Base-by-base conservation (phyloP, 2,113 vertebrate genomes). In the Oxyruncus cristatus region DNA sequence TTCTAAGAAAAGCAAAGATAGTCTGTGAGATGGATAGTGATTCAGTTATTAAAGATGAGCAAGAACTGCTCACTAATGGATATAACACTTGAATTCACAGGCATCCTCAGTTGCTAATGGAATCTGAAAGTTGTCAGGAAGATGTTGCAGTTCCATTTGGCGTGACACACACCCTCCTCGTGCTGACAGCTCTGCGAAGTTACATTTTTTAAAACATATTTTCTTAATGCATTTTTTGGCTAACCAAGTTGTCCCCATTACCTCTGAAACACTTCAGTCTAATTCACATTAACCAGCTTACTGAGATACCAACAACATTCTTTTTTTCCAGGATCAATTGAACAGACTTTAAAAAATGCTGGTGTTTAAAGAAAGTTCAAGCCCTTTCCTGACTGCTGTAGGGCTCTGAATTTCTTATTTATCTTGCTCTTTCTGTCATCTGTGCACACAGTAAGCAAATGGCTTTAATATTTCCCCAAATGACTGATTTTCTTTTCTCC, bases 221-320 rank as follows among this genome's bases (percentile, higher is more conserved):
- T 92, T 91, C 75, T 87, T 96, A 94, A 97, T 86, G 81, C 91
- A 88, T 97, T 96, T 95, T 71, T 95, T 88, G 66, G 77, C 92
- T 92, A 92, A 96, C 50, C 0, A 4, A 55, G 16, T 76, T 84
- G 88, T 93, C 77, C 85, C 71, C 46, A 71, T 73, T 96, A 94
- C 94, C 80, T 94, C 82, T 85, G 72, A 96, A 96, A 92, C 39
- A 22, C 80, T 94, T 96, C 42, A 78, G 61, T 81, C 82, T 90
- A 86, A 91, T 80, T 94, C 91, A 93, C 62, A 79, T 90, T 92
- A 86, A 85, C 78, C 4, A 21, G 44, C 56, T 94, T 92, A 58
- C 91, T 83, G 67, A 93, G 55, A 95, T 96, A 92, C 79, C 83
- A 82, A 35, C 55, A 90, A 71, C 85, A 87, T 96, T 95, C 70